These are phyloP conservation scores for Amphimallon solstitiale DNA, from an alignment of 2,888 invertebrate species.

Conservation along the genomic window DNA sequence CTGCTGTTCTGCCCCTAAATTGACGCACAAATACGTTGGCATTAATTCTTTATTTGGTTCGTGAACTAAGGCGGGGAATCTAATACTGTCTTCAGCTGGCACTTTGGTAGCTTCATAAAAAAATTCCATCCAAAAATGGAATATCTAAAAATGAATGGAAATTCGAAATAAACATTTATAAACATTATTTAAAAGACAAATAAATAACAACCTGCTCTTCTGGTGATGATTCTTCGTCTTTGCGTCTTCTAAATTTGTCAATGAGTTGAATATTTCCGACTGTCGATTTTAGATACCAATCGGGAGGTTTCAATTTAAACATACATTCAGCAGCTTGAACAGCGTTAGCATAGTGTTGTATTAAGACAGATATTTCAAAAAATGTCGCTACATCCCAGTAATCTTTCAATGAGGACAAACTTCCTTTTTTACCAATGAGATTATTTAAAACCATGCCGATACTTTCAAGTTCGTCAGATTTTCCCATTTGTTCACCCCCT, in stretches of 20 bases:
- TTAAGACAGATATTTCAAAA: conserved; percentile 97
- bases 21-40: conserved; percentile 96
- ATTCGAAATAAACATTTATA: neutral
- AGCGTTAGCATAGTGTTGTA: conserved; percentile 96
- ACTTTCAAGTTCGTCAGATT: conserved; percentile 89
- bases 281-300: conserved; percentile 97
- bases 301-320: conserved; percentile 90
- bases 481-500: conserved; percentile 93
- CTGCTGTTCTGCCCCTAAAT: conserved; percentile 93
- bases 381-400: conserved; percentile 99
- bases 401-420: conserved; percentile 89
- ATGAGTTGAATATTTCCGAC: conserved; percentile 96
- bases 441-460: conserved; percentile 96
- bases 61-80: conserved; percentile 90
- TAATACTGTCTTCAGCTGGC: conserved; percentile 81
- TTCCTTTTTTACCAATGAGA: conserved; percentile 97
- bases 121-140: conserved; percentile 98
- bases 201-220: conserved; percentile 78
- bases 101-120: conserved; percentile 93
- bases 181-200: too few relatives aligned
- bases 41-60: conserved; percentile 93
- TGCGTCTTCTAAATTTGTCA: conserved; percentile 86
- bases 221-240: conserved; percentile 77
- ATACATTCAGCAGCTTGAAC: conserved; percentile 96
- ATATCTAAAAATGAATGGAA: conserved; percentile 61